Evolutionary conservation across 2,888 invertebrate species (phyloP), one percentile per base, ranked within the genome.

Genomic region (Epistrophella euchroma): DNA sequence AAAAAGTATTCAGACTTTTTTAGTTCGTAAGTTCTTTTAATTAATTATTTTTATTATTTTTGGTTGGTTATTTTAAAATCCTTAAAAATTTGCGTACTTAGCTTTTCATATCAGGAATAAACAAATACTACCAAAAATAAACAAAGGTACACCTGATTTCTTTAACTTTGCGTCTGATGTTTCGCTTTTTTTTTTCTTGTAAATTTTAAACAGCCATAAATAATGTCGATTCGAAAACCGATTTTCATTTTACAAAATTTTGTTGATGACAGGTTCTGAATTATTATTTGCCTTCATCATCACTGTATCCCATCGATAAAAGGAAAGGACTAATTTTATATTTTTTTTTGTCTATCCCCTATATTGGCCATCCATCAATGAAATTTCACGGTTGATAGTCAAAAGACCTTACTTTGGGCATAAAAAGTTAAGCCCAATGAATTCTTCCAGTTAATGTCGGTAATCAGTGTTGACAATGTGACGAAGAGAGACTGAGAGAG

Each of bases 341-440:
- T 85, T 64, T 77, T 80, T 80, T 85, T 64, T 77, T 68, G 76
- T 62, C 72, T 56, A 81, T 76, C 62, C 80, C 75, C 70, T 62
- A 64, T 80, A 85, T 85, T 76, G 75, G 76, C 85, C 80, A 76
- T 85, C 85, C 80, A 76, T 85, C 80, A 81, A 85, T 80, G 80
- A 80, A 85, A 85, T 85, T 85, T 85, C 80, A 85, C 85, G 85
- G 64, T 72, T 76, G 72, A 77, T 85, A 80, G 76, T 85, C 85
- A 85, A 85, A 85, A 76, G 76, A 56, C 45, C 75, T 40, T 28
- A 25, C 17, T 56, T 10, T 35, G n/a, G 25, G 50, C 75, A 70
- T 73, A 70, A 52, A 52, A 75, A 58, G 37, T 68, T 47, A 52
- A 76, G 80, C 40, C 45, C 45, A 64, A 45, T 64, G 64, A 64